These are phyloP conservation scores for Ophiodon elongatus DNA, from an alignment of 2,113 vertebrate species.

Conservation along the genomic window DNA sequence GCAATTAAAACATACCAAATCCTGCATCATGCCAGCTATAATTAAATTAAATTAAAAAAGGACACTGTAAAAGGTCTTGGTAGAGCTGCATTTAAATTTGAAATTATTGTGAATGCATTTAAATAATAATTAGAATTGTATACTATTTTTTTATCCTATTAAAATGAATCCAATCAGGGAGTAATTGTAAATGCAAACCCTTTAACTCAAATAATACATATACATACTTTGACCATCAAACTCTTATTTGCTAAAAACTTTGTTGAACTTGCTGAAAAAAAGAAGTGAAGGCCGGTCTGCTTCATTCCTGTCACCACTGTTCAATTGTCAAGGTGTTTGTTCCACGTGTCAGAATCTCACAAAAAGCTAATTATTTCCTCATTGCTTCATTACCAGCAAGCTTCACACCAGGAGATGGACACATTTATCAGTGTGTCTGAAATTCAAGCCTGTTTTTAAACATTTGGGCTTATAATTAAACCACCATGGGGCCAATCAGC, in stretches of 20 bases:
- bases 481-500: slow-evolving; percentile 18
- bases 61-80: not conserved
- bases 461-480: slow-evolving; percentile 36
- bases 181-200: slow-evolving; percentile 22
- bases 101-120: slow-evolving; percentile 59
- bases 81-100: slow-evolving; percentile 50
- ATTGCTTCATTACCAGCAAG: slow-evolving; percentile 52
- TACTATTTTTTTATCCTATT: slow-evolving; percentile 13
- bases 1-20: slow-evolving; percentile 32
- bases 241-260: not conserved
- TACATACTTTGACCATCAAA: slow-evolving; percentile 25
- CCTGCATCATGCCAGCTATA: slow-evolving; percentile 9
- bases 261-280: not conserved
- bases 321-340: slow-evolving; percentile 72
- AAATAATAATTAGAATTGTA: no score
- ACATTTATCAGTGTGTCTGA: slow-evolving; percentile 39
- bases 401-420: slow-evolving; percentile 45
- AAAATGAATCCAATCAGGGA: slow-evolving; percentile 42
- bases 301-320: slow-evolving; percentile 41
- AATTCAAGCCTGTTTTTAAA: slow-evolving; percentile 15
- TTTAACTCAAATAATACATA: slow-evolving; percentile 7
- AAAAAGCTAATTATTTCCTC: slow-evolving; percentile 65
- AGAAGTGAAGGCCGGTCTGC: not conserved
- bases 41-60: no score
- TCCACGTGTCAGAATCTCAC: slow-evolving; percentile 65